These are phyloP conservation scores for Zoanthus sansibaricus DNA, from an alignment of 92 coral and sea anemone genomes.

Conservation along the genomic window DNA sequence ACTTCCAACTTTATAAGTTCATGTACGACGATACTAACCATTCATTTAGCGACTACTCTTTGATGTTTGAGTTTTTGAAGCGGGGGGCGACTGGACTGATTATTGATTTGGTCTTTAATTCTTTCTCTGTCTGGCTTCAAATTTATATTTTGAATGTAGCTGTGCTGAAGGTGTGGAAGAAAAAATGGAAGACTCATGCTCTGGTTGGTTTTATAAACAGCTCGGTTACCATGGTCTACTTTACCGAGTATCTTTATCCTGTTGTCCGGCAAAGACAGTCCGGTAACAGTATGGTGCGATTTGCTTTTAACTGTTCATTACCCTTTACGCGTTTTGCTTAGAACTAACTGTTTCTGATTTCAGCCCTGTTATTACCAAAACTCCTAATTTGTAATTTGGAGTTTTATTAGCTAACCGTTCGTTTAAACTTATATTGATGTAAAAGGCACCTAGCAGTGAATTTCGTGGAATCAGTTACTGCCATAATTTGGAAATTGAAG, in stretches of 20 bases:
- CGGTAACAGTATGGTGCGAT: neutral
- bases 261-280: slow-evolving; percentile 31
- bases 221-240: slow-evolving; percentile 47
- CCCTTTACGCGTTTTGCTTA: slow-evolving; percentile 21
- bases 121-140: slow-evolving; percentile 60
- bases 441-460: too few relatives aligned
- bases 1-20: slow-evolving; percentile 50
- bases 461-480: too few relatives aligned
- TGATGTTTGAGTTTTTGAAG: slow-evolving; percentile 39
- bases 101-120: slow-evolving; percentile 68
- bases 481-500: too few relatives aligned
- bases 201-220: slow-evolving; percentile 35
- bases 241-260: slow-evolving; percentile 40
- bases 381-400: too few relatives aligned
- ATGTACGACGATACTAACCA: slow-evolving; percentile 41
- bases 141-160: slow-evolving; percentile 57
- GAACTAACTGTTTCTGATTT: too few relatives aligned
- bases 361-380: too few relatives aligned
- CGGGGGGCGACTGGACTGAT: slow-evolving; percentile 54
- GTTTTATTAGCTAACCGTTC: too few relatives aligned
- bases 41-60: slow-evolving; percentile 33
- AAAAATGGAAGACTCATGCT: slow-evolving; percentile 62
- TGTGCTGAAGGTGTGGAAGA: slow-evolving; percentile 61
- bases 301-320: slow-evolving; percentile 8
- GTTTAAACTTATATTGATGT: too few relatives aligned